Percentiles rank a stretch among this genome's conserved stretches.
Evolutionary conservation across 2,888 invertebrate species (phyloP).

Genomic region (Sepiola atlantica): DNA sequence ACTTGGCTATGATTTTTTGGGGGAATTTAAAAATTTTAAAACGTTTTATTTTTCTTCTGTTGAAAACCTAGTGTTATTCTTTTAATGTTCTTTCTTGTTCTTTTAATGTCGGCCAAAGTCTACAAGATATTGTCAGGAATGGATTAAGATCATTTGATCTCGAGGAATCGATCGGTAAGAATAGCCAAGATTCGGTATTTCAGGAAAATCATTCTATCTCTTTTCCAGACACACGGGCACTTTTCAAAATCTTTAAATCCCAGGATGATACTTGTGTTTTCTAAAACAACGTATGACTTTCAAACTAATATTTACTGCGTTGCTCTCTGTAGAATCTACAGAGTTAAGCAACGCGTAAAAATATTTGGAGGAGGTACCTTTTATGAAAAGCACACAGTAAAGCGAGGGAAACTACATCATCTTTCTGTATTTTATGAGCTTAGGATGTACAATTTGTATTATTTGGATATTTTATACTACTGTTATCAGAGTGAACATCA

Average conservation of each 20-base stretch:
- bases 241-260: slow-evolving; percentile 13
- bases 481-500: too few relatives aligned
- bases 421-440: too few relatives aligned
- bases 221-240: background rate
- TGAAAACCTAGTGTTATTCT: background rate
- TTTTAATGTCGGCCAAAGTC: background rate
- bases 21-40: background rate
- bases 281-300: background rate
- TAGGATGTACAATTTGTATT: too few relatives aligned
- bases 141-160: background rate
- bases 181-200: background rate
- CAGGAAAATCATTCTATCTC: background rate
- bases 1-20: background rate
- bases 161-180: background rate
- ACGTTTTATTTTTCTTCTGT: background rate
- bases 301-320: background rate
- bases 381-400: too few relatives aligned
- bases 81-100: background rate
- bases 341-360: background rate
- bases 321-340: background rate
- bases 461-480: too few relatives aligned
- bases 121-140: slow-evolving; percentile 18
- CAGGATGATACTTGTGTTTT: background rate
- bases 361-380: too few relatives aligned
- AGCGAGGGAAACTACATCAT: too few relatives aligned